Evolutionary conservation across 1,140 invertebrate species (phyloP), one percentile per base, ranked within the genome.

Genomic region (Diorhabda elongata): DNA sequence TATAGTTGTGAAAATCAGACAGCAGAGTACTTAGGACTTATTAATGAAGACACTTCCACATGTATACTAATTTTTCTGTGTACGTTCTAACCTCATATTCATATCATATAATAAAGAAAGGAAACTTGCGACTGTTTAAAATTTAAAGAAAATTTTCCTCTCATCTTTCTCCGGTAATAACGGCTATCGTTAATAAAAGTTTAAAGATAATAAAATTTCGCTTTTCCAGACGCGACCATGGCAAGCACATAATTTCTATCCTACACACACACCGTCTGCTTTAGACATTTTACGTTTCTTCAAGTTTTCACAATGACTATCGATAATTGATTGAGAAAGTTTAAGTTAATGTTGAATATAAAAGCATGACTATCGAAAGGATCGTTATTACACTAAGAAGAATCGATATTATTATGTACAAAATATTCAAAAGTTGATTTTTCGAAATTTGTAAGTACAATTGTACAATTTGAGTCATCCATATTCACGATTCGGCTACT

Each of bases 311-410:
- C 59, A 60, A 60, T 60, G 59, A 60, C 11, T 60, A 60, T 60
- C 59, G 59, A 60, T 60, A 60, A 60, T 60, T 60, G 59, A 60
- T 60, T 9, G 59, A 26, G 42, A 63, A 63, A 63, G 61, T 63
- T 45, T 63, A 63, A 44, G 7, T 63, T 41, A 41, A 63, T 63
- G 42, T 26, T 26, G 26, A 26, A 26, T 26, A 26, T 26, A 26
- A 26, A 26, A 26, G 26, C 1, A 26, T 26, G 26, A 5, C 47
- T 52, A 52, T 52, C n/a, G 47, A 52, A 52, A 52, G n/a, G 47
- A 52, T 6, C 47, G 6, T 52, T n/a, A 52, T 52, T 52, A 52
- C 47, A 52, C 47, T 26, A 26, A 26, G 26, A 26, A 26, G 26
- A 26, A 26, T 26, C 1, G 26, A 26, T 26, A 26, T 26, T 26